Conservation (phyloP, 2,888 invertebrate species). For the Campoletis raptor region DNA sequence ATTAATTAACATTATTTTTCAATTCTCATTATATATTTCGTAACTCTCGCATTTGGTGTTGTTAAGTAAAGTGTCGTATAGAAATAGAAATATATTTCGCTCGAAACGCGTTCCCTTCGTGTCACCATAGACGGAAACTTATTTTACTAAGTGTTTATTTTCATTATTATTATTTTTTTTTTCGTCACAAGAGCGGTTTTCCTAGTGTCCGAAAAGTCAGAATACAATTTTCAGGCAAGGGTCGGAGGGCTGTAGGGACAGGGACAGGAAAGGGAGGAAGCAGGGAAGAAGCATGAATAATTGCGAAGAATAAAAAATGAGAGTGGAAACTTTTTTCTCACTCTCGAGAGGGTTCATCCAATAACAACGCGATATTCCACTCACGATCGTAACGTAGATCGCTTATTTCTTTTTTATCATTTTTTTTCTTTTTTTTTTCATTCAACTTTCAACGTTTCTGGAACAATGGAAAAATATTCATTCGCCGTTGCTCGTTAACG, state of each 20-base stretch:
- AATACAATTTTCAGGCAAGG: constrained; percentile 16
- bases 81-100: constrained; percentile 68
- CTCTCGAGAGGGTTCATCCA: not conserved
- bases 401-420: not conserved
- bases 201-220: constrained; percentile 23
- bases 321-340: constrained; percentile 25
- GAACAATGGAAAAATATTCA: constrained; percentile 31
- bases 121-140: constrained; percentile 49
- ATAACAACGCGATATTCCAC: constrained; percentile 1
- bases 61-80: constrained; percentile 71
- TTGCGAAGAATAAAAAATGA: not conserved
- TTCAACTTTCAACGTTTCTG: constrained; percentile 2
- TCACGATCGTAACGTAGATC: constrained; percentile 19
- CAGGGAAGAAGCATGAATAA: constrained; percentile 4
- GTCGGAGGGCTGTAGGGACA: not conserved
- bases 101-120: constrained; percentile 65
- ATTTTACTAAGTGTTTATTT: not conserved
- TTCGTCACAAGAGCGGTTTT: constrained; percentile 40
- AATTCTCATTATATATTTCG: constrained; percentile 62
- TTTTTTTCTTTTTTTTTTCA: not conserved
- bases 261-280: not conserved
- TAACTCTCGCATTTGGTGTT: constrained; percentile 70
- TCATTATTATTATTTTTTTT: not conserved
- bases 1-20: constrained; percentile 27
- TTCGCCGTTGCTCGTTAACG: constrained; percentile 31